Evolutionary conservation across 2,113 vertebrate genomes (phyloP).

Genomic region (Rhea americana): DNA sequence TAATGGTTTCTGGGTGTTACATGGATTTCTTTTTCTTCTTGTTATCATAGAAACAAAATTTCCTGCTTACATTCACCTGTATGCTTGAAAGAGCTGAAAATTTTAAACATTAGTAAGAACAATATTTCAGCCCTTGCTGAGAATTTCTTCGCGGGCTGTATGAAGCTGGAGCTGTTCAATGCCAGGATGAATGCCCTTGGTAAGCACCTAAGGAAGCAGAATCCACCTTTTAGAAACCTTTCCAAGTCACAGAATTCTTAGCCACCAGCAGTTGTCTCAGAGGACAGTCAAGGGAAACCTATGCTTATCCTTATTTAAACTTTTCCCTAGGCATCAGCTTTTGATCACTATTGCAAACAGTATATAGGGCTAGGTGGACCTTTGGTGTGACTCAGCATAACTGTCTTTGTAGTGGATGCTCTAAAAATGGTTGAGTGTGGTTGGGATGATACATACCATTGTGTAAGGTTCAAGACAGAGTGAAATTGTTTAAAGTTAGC

Average conservation of each 20-base stretch:
- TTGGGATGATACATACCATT: background rate
- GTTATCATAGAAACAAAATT: conserved; percentile 84
- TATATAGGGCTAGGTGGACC: background rate
- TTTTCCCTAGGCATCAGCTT: background rate
- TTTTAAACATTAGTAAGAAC: conserved; percentile 92
- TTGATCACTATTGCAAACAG: background rate
- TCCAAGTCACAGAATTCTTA: background rate
- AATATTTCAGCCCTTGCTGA: conserved; percentile 76
- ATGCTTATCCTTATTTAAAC: background rate
- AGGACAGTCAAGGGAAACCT: background rate
- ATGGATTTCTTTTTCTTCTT: background rate
- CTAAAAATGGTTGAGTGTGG: background rate
- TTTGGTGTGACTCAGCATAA: background rate
- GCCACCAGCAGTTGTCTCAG: background rate
- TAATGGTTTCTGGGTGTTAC: background rate
- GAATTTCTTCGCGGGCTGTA: conserved; percentile 81
- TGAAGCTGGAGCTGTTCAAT: conserved; percentile 87
- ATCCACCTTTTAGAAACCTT: background rate
- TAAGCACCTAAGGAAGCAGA: conserved; percentile 69
- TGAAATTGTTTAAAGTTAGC: background rate
- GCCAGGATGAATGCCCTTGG: conserved; percentile 86
- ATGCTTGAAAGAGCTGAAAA: conserved; percentile 83
- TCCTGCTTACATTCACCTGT: conserved; percentile 75
- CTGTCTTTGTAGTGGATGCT: background rate
- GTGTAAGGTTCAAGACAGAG: background rate